Conservation (phyloP, 1,140 invertebrate species). For the Trichonephila clavipes region DNA sequence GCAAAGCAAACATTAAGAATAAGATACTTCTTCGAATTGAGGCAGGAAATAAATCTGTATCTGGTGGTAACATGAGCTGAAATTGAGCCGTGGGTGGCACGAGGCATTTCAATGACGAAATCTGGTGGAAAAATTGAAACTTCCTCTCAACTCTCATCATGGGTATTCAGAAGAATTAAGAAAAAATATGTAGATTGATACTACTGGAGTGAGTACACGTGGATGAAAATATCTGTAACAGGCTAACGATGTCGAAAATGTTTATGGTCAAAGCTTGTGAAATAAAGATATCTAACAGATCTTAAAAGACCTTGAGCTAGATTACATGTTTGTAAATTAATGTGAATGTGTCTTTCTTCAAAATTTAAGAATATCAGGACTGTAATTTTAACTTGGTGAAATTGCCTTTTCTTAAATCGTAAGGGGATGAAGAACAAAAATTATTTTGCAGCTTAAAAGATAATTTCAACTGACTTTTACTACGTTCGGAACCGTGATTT, state of each 20-base stretch:
- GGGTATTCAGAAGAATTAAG: neutral
- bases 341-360: too few species aligned
- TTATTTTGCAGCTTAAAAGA: too few species aligned
- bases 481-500: too few species aligned
- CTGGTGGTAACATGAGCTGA: neutral
- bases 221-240: neutral
- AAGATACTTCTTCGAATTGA: neutral
- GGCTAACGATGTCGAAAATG: neutral
- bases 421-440: too few species aligned
- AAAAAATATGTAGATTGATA: conserved; percentile 33
- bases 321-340: too few species aligned
- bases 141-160: neutral
- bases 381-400: too few species aligned
- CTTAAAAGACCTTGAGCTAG: neutral
- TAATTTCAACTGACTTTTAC: too few species aligned
- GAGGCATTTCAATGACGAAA: conserved; percentile 44
- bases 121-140: conserved; percentile 19
- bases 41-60: neutral
- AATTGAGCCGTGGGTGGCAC: conserved; percentile 41
- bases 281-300: neutral
- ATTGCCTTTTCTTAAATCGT: too few species aligned
- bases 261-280: neutral
- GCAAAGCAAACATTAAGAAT: conserved; percentile 18
- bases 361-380: too few species aligned
- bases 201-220: neutral